Conservation (phyloP, 2,888 invertebrate species). For the Xylophagus ater region DNA sequence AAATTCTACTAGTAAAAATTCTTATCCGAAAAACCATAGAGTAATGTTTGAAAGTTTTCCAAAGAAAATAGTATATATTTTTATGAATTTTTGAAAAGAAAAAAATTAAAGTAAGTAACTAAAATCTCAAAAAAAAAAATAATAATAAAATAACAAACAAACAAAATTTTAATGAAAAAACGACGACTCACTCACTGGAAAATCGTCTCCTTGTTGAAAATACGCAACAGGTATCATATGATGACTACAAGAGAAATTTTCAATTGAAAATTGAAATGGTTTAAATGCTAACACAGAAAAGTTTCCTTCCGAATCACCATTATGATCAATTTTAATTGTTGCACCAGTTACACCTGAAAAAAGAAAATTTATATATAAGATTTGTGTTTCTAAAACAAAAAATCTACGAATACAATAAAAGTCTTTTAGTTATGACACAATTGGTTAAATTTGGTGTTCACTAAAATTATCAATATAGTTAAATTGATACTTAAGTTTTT, state of each 20-base stretch:
- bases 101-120: conserved; percentile 8
- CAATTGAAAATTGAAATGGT: conserved; percentile 38
- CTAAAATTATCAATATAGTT: no score
- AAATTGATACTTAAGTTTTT: no score
- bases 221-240: conserved; percentile 78
- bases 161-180: conserved; percentile 25
- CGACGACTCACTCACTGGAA: conserved; percentile 63
- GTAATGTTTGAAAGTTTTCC: no score
- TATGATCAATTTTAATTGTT: conserved; percentile 78
- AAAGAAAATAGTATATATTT: no score
- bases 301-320: conserved; percentile 95
- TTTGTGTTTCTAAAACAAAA: no score
- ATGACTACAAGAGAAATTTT: conserved; percentile 57
- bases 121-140: conserved; percentile 2
- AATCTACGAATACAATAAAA: no score
- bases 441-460: no score
- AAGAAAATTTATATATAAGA: no score
- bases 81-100: conserved; percentile 14
- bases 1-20: no score
- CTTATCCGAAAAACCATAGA: no score
- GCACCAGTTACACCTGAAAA: conserved; percentile 83
- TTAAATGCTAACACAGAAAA: conserved; percentile 85
- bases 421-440: no score
- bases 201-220: conserved; percentile 62
- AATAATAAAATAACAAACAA: conserved; percentile 8